phyloP scores from a whole-genome alignment of 2,797 vertebrate species.

The Clarias pachynema region DNA sequence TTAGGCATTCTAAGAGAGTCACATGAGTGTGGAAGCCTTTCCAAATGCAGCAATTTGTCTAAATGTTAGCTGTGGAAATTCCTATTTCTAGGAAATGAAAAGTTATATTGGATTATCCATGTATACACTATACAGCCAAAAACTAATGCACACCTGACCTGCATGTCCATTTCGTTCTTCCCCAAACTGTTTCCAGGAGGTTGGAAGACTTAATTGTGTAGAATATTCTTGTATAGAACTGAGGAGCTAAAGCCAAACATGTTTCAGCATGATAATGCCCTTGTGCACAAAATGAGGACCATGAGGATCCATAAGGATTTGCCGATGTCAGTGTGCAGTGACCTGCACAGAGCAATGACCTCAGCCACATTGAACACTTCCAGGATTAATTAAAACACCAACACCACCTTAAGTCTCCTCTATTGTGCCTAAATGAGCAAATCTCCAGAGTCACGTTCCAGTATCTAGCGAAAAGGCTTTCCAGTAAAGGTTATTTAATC shows the following conservation, averaged over 20 bases:
- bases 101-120: not conserved
- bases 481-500: not conserved
- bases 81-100: conserved; percentile 1
- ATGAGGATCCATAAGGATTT: not conserved
- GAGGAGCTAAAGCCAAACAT: not conserved
- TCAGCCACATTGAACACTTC: not conserved
- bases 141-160: no score
- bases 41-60: not conserved
- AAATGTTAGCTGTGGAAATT: not conserved
- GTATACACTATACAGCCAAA: not conserved
- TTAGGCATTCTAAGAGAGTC: conserved; percentile 12
- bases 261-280: not conserved
- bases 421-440: not conserved
- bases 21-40: conserved; percentile 10
- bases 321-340: not conserved
- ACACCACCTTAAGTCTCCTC: not conserved
- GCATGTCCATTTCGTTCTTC: not conserved
- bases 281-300: not conserved
- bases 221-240: not conserved
- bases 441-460: not conserved
- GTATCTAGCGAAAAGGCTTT: not conserved
- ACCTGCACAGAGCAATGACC: no score
- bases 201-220: not conserved
- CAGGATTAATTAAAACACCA: not conserved
- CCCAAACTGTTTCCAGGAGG: not conserved